Evolutionary conservation across 2,113 vertebrate species (phyloP), one percentile per base, ranked within the genome.

Genomic region (Gopherus evgoodei): DNA sequence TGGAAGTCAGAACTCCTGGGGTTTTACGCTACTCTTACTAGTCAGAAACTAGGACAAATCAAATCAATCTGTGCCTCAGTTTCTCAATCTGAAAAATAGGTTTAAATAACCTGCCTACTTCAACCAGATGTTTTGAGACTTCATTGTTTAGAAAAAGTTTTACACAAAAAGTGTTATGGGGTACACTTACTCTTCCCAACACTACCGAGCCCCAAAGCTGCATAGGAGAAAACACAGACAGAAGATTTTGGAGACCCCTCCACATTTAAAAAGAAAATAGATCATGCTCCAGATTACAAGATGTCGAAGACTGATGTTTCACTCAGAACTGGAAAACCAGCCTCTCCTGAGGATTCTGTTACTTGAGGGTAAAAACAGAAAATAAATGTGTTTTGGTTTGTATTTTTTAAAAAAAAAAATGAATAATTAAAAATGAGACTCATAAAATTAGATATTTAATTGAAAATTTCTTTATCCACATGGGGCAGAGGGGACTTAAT

Each of bases 281-380:
- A 81, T 27, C 1, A 0, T 85, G 90, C 83, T 85, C 88, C 92
- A 65, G 53, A 91, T 78, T 47, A 44, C 35, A 50, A 96, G 88
- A 69, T n/a, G 35, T 69, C 65, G 10, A 69, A 81, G 90, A 91
- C n/a, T 47, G 83, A 92, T 27, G 65, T 91, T 94, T 93, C 88
- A 90, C 65, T 83, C 35, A 92, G 81, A 85, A 79, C 79, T 69
- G 52, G 79, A 89, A 91, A 95, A 93, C n/a, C 87, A 54, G 75
- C 47, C 50, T 42, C 94, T 88, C 94, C 90, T 95, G 35, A 38
- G 65, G 9, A 72, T 95, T 87, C 93, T 94, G 97, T 59, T 89
- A 96, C 92, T 95, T 91, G 42, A 90, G 90, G 62, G 0, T n/a
- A 31, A 87, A 89, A 80, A 81, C 21, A 78, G 6, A 80, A 87